phyloP scores from a whole-genome alignment of 2,888 invertebrate species.

The Lamellibrachia satsuma region DNA sequence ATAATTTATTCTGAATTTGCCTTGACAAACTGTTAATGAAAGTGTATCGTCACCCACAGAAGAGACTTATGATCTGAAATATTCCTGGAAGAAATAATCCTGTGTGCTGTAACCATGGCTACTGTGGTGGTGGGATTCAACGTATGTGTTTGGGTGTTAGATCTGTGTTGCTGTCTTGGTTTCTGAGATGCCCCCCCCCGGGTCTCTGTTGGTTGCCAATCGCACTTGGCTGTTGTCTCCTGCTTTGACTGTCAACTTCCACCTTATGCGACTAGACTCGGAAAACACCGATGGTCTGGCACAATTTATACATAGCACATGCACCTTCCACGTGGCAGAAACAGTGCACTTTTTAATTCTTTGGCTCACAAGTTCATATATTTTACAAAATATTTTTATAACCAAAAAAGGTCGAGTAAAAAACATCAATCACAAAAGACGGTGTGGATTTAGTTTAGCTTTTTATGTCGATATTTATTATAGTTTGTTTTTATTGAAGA shows the following conservation, averaged over 20 bases:
- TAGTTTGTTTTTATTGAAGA: neutral
- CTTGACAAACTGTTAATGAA: neutral
- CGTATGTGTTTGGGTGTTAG: too few species aligned
- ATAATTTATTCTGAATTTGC: neutral
- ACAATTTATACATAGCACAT: neutral
- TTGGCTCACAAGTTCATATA: neutral
- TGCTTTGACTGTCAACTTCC: neutral
- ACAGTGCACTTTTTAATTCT: neutral
- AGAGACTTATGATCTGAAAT: neutral
- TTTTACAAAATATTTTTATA: too few species aligned
- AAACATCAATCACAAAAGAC: neutral
- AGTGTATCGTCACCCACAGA: neutral
- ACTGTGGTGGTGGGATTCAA: too few species aligned
- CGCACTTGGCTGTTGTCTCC: neutral
- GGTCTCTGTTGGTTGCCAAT: too few species aligned
- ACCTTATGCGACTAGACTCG: neutral
- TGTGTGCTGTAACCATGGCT: too few species aligned
- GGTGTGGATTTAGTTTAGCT: neutral
- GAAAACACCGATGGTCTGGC: neutral
- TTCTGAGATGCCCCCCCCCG: too few species aligned
- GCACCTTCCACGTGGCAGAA: neutral
- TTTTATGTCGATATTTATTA: neutral
- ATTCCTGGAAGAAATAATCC: neutral
- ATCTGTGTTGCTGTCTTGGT: too few species aligned
- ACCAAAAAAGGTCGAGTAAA: too few species aligned